Evolutionary conservation across 2,888 invertebrate species (phyloP).

Genomic region (Alviniconcha strummeri): DNA sequence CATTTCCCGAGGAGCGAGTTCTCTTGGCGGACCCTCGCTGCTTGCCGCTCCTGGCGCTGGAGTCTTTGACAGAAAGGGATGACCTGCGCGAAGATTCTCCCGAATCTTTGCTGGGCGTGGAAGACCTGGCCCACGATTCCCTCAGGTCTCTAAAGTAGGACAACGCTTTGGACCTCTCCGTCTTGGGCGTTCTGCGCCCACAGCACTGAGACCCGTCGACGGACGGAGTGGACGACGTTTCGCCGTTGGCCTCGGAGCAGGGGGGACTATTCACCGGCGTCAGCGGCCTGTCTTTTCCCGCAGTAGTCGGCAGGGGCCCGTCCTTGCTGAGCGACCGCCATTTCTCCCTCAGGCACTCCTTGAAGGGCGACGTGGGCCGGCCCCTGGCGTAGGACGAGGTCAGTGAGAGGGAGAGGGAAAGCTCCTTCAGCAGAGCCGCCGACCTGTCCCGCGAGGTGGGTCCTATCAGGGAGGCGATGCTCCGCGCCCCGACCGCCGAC

Average conservation of each 20-base stretch:
- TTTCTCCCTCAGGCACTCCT: conserved; percentile 15
- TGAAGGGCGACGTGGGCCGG: conserved; percentile 7
- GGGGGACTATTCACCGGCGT: neutral
- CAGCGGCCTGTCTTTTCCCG: neutral
- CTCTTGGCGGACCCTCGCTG: neutral
- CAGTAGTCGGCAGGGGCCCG: neutral
- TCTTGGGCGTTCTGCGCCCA: neutral
- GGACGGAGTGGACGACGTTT: neutral
- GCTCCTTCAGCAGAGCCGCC: conserved; percentile 19
- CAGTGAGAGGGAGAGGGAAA: conserved; percentile 13
- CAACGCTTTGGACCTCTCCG: neutral
- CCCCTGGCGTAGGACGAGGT: neutral
- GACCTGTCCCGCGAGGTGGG: conserved; percentile 15
- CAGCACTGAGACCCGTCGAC: neutral
- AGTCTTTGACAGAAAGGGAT: neutral
- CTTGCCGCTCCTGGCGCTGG: neutral
- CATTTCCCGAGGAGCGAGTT: conserved; percentile 1
- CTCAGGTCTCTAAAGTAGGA: neutral
- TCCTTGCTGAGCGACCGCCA: conserved; percentile 5
- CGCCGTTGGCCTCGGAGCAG: neutral
- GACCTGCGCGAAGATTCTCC: conserved; percentile 7
- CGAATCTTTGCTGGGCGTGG: neutral
- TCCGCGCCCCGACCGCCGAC: conserved; percentile 9
- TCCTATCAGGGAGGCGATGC: neutral
- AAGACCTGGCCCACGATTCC: neutral